Evolutionary conservation across 1,140 invertebrate genomes (phyloP).

Genomic region (Himalopsyche phryganea): DNA sequence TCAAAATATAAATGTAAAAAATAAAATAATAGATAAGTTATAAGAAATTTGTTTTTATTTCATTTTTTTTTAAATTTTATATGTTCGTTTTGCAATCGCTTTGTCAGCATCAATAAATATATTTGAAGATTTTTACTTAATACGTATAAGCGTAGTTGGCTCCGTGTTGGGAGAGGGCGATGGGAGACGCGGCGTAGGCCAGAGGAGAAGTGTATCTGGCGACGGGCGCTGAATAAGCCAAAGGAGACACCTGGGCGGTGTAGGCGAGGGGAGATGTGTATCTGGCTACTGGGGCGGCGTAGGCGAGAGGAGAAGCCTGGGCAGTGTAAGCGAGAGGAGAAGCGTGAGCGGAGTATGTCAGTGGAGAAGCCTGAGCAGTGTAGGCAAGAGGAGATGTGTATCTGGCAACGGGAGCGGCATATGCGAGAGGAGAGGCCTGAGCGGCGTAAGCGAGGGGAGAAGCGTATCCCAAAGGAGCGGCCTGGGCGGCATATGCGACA

Average conservation of each 20-base stretch:
- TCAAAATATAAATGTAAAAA: too few relatives aligned
- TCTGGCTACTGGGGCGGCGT: constrained; percentile 25
- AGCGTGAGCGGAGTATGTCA: constrained; percentile 23
- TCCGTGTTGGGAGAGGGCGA: background rate
- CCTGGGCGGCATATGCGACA: constrained; percentile 22
- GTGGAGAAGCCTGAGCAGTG: constrained; percentile 30
- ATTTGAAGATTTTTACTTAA: constrained; percentile 8
- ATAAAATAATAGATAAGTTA: too few relatives aligned
- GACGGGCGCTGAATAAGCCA: constrained; percentile 36
- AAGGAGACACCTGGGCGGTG: constrained; percentile 33
- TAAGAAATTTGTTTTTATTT: too few relatives aligned
- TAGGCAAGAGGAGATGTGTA: constrained; percentile 32
- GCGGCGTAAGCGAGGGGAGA: constrained; percentile 22
- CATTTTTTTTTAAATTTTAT: too few relatives aligned
- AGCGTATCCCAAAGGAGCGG: constrained; percentile 40
- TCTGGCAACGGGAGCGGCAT: constrained; percentile 30
- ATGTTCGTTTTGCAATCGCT: too few relatives aligned
- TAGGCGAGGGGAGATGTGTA: constrained; percentile 16
- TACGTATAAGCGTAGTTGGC: constrained; percentile 23
- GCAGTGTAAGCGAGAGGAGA: constrained; percentile 9
- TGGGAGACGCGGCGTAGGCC: constrained; percentile 4
- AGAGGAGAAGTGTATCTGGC: constrained; percentile 25
- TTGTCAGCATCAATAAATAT: constrained; percentile 24
- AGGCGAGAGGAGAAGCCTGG: constrained; percentile 1
- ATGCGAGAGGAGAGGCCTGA: constrained; percentile 31